phyloP scores from a whole-genome alignment of 2,888 invertebrate species.

The Oscheius sp. region DNA sequence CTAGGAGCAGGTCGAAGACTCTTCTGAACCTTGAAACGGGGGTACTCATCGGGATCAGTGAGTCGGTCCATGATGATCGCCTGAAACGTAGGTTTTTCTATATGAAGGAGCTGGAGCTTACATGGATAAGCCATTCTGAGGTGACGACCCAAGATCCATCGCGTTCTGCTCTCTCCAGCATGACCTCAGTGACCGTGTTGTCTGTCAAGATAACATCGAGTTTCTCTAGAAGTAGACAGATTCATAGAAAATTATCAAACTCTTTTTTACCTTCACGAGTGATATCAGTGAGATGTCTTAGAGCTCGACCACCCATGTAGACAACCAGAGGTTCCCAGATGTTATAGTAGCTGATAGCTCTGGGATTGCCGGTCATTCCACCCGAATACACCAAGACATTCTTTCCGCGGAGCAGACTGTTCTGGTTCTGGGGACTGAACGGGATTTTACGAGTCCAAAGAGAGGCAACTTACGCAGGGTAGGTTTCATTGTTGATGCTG shows the following conservation, averaged over 20 bases:
- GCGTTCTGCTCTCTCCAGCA: slow-evolving; percentile 65
- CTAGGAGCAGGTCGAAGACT: not conserved
- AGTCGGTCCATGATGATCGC: slow-evolving; percentile 43
- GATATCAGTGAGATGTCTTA: slow-evolving; percentile 30
- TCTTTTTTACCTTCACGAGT: not conserved
- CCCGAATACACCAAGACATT: slow-evolving; percentile 61
- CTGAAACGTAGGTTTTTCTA: slow-evolving; percentile 27
- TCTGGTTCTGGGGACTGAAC: slow-evolving; percentile 57
- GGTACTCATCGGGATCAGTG: slow-evolving; percentile 28
- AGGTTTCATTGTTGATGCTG: slow-evolving; percentile 50
- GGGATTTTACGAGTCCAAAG: not conserved
- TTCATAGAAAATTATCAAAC: not conserved
- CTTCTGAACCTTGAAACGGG: slow-evolving; percentile 37
- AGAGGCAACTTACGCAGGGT: slow-evolving; percentile 48
- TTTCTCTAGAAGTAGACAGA: not conserved
- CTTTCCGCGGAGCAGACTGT: slow-evolving; percentile 57
- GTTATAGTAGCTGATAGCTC: slow-evolving; percentile 42
- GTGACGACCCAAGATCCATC: slow-evolving; percentile 47
- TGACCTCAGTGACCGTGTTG: slow-evolving; percentile 65
- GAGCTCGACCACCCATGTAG: slow-evolving; percentile 64
- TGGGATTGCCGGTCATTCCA: slow-evolving; percentile 23
- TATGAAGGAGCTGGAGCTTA: not conserved
- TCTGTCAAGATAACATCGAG: slow-evolving; percentile 74
- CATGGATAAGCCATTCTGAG: slow-evolving; percentile 70
- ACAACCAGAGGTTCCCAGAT: slow-evolving; percentile 70